phyloP scores from a whole-genome alignment of 2,888 invertebrate species.

The Drosophila peninsularis region DNA sequence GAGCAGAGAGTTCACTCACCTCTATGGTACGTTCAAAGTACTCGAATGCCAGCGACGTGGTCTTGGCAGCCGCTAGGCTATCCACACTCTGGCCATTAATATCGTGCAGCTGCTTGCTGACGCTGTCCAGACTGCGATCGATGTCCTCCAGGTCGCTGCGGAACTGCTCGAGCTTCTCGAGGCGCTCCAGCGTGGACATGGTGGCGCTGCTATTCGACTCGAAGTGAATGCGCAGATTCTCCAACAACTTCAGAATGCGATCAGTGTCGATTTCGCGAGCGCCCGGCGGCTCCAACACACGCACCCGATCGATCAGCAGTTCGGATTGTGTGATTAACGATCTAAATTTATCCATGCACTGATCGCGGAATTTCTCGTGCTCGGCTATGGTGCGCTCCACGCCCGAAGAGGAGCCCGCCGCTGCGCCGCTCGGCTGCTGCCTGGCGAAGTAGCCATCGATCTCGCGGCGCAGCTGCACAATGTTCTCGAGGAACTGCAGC shows the following conservation, averaged over 20 bases:
- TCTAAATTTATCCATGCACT: constrained; percentile 88
- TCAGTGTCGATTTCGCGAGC: constrained; percentile 89
- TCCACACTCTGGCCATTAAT: constrained; percentile 90
- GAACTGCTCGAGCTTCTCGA: constrained; percentile 89
- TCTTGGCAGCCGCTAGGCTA: constrained; percentile 89
- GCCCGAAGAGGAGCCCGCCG: constrained; percentile 27
- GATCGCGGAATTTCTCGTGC: constrained; percentile 88
- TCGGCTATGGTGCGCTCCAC: constrained; percentile 87
- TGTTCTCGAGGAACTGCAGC: constrained; percentile 89
- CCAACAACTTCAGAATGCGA: constrained; percentile 88
- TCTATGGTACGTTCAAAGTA: constrained; percentile 92
- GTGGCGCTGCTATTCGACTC: constrained; percentile 87
- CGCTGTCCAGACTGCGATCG: constrained; percentile 89
- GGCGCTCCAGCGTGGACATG: constrained; percentile 88
- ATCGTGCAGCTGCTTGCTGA: constrained; percentile 87
- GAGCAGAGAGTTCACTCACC: constrained; percentile 85
- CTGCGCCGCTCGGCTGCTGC: constrained; percentile 35
- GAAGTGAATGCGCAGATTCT: constrained; percentile 87
- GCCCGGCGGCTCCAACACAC: constrained; percentile 89
- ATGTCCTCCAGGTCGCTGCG: constrained; percentile 89
- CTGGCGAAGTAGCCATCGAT: constrained; percentile 86
- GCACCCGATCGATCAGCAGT: constrained; percentile 88
- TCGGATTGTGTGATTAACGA: constrained; percentile 89
- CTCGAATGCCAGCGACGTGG: constrained; percentile 89
- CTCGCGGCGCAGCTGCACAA: constrained; percentile 87